These are phyloP conservation scores for Oreocharis arfaki DNA, from an alignment of 2,113 vertebrate genomes.

Conservation along the genomic window DNA sequence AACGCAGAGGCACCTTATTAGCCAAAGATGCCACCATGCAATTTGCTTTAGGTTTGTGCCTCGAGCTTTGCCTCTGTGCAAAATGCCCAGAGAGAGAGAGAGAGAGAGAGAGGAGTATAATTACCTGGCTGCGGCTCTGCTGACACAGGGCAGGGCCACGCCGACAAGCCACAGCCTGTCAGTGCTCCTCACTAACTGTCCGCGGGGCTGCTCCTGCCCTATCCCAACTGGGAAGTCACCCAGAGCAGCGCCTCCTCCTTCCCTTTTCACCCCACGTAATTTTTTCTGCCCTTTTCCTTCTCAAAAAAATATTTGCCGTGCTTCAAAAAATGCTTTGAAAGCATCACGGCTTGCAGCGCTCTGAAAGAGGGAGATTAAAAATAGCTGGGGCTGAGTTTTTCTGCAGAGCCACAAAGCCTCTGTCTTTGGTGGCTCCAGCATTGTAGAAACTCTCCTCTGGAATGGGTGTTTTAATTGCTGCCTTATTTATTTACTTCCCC, in stretches of 20 bases:
- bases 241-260: neutral
- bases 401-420: neutral
- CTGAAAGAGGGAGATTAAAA: neutral
- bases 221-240: neutral
- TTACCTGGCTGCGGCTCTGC: conserved; percentile 11
- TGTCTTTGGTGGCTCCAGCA: neutral
- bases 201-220: neutral
- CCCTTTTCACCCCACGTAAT: neutral
- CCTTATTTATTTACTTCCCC: neutral
- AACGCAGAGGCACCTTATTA: neutral
- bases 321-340: neutral
- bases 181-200: neutral
- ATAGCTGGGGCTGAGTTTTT: neutral
- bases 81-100: neutral
- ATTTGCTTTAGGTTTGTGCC: conserved; percentile 32
- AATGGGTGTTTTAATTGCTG: neutral
- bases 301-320: neutral
- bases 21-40: neutral
- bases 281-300: neutral
- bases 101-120: neutral
- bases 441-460: neutral
- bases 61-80: neutral
- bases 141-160: conserved; percentile 30
- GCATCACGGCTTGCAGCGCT: rapidly evolving
- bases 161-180: conserved; percentile 14